Evolutionary conservation across 1,140 invertebrate genomes (phyloP), one percentile per base, ranked within the genome.

Genomic region (Macrostomum lignano): DNA sequence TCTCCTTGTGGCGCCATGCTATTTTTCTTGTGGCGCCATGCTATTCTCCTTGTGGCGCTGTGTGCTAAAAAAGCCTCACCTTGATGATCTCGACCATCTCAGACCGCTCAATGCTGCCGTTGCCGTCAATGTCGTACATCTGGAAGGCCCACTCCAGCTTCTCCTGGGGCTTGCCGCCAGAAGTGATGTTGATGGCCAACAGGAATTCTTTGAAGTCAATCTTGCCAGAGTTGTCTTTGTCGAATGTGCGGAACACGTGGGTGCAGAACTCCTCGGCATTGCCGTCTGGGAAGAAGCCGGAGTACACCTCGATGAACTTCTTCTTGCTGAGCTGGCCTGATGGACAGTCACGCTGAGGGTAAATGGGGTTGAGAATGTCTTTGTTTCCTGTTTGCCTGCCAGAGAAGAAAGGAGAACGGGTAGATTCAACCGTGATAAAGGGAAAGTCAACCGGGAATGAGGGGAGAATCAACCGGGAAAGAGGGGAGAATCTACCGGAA

Each of bases 61-160:
- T n/a, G n/a, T n/a, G n/a, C n/a, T n/a, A n/a, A n/a, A n/a, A n/a
- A n/a, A n/a, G n/a, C n/a, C n/a, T 48, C 43, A 67, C 66, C 45
- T 58, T 52, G 26, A 69, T 66, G 34, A 68, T 68, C 47, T 67
- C 63, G 28, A 58, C 60, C 66, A 69, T 68, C 46, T 69, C 66
- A 29, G 81, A 74, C 48, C 86, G 77, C 55, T 94, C 84, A 52
- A 96, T 96, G 38, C 84, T 78, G 37, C 88, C 88, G 57, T 96
- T 93, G 15, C 79, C 81, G 58, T 96, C 84, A n/a, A 94, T 86
- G 54, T 96, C 88, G 55, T 94, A 94, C 60, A 66, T 63, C 35
- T 75, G 70, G 65, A 96, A 96, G 25, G 88, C 88, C 88, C 86
- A 96, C 62, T 93, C 86, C 25, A 96, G 66, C 61, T 94, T 94